Conservation (phyloP, 2,113 vertebrate genomes). For the Oceanites oceanicus region DNA sequence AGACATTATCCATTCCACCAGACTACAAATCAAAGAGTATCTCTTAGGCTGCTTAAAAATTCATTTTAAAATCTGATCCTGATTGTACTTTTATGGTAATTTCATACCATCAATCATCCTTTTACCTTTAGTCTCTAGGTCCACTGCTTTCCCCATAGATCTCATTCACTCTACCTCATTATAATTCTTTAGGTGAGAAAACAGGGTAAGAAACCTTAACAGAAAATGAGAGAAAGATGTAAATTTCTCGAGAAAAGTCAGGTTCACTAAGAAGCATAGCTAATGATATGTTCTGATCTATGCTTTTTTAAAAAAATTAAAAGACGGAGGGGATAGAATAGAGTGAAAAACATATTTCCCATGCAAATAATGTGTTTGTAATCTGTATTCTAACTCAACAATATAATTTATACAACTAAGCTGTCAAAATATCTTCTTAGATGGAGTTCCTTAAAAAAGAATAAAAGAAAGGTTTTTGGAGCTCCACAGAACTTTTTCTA, state of each 20-base stretch:
- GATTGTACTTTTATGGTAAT: slow-evolving; percentile 99
- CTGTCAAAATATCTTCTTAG: slow-evolving; percentile 30
- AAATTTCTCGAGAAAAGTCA: slow-evolving; percentile 91
- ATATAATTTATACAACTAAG: slow-evolving; percentile 35
- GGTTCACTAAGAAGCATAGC: slow-evolving; percentile 77
- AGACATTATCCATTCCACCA: slow-evolving; percentile 97
- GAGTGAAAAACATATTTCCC: slow-evolving; percentile 37
- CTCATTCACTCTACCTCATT: slow-evolving; percentile 93
- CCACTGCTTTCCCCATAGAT: slow-evolving; percentile 92
- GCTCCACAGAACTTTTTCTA: slow-evolving; percentile 40
- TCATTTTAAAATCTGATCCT: slow-evolving; percentile 99
- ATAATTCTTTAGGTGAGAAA: slow-evolving; percentile 97
- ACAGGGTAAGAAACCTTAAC: slow-evolving; percentile 82
- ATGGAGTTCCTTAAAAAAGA: background rate
- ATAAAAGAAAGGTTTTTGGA: slow-evolving; percentile 21
- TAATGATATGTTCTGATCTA: slow-evolving; percentile 92
- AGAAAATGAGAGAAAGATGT: slow-evolving; percentile 95
- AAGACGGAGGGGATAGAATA: slow-evolving; percentile 48
- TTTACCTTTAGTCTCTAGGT: slow-evolving; percentile 96
- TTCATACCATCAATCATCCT: slow-evolving; percentile 93
- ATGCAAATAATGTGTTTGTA: slow-evolving; percentile 68
- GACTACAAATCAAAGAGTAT: slow-evolving; percentile 97
- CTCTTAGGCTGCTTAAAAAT: slow-evolving; percentile 99
- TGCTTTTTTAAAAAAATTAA: slow-evolving; percentile 64
- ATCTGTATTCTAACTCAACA: slow-evolving; percentile 30